Evolutionary conservation across 1,140 invertebrate genomes (phyloP).

Genomic region (Tribolium castaneum): DNA sequence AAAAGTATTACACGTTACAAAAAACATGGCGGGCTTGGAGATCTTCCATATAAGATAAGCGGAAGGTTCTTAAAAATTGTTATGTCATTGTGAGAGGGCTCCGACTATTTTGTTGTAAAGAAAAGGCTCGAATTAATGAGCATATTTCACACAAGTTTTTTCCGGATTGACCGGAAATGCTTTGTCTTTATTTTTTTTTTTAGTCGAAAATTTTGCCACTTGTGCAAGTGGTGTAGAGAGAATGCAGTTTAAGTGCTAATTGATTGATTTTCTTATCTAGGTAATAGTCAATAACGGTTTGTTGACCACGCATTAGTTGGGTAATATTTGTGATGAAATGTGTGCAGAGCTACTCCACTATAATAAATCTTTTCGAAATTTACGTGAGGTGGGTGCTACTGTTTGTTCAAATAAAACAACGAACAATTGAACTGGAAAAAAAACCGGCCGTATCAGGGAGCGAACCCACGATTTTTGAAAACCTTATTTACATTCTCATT

Average conservation of each 20-base stretch:
- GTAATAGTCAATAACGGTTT: neutral
- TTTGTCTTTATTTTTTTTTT: neutral
- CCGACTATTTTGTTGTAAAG: neutral
- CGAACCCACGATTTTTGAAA: too few relatives aligned
- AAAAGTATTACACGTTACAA: conserved; percentile 25
- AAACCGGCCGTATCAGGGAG: too few relatives aligned
- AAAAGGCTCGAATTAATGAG: neutral
- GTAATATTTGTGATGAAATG: neutral
- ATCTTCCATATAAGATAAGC: conserved; percentile 14
- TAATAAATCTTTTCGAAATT: neutral
- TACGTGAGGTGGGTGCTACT: neutral
- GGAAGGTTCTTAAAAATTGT: conserved; percentile 4
- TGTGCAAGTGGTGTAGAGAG: neutral
- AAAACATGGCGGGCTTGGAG: neutral
- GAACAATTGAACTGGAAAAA: neutral
- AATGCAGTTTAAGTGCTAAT: neutral
- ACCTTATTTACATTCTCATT: too few relatives aligned
- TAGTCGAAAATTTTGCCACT: neutral
- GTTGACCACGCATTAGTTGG: neutral
- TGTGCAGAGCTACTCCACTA: neutral
- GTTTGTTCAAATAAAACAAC: neutral
- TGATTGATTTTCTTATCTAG: neutral
- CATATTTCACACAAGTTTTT: neutral
- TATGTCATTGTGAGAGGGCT: conserved; percentile 18
- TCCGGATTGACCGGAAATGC: neutral